A percentile compares a stretch with the other conserved stretches of the same genome.
phyloP scores from a whole-genome alignment of 2,113 vertebrate genomes.

The Scomber colias region DNA sequence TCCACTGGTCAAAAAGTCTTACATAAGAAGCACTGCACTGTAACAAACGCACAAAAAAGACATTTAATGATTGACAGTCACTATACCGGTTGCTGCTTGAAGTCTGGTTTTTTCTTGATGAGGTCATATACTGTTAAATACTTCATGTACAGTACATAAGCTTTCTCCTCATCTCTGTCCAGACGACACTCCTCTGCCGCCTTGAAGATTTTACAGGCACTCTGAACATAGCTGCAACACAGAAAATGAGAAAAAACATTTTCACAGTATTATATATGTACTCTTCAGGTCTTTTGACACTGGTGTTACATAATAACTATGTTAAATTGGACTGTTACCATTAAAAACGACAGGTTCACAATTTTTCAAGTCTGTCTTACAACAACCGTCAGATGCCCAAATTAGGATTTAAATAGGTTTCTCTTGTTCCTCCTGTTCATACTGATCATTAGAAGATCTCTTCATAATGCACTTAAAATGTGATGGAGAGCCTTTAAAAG shows the following conservation, averaged over 20 bases:
- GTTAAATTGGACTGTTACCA: background rate
- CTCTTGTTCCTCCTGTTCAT: too few relatives aligned
- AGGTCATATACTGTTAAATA: constrained; percentile 94
- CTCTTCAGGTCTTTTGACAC: too few relatives aligned
- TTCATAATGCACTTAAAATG: too few relatives aligned
- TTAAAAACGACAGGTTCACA: too few relatives aligned
- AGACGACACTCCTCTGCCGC: constrained; percentile 94
- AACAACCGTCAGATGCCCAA: too few relatives aligned
- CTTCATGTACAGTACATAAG: constrained; percentile 98
- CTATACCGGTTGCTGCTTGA: constrained; percentile 94
- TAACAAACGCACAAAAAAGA: background rate
- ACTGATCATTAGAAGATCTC: too few relatives aligned
- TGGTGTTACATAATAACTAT: background rate
- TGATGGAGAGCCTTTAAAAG: too few relatives aligned
- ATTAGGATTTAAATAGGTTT: too few relatives aligned
- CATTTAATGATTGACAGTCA: constrained; percentile 1
- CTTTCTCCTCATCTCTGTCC: constrained; percentile 96
- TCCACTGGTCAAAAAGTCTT: background rate
- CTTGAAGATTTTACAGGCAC: constrained; percentile 97
- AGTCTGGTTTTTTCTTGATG: constrained; percentile 95
- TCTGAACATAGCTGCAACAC: constrained; percentile 92
- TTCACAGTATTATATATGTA: too few relatives aligned
- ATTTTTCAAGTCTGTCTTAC: too few relatives aligned
- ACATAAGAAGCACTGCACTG: background rate
- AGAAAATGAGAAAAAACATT: background rate